Evolutionary conservation across 1,140 invertebrate species (phyloP).

Genomic region (Sogatella furcifera): DNA sequence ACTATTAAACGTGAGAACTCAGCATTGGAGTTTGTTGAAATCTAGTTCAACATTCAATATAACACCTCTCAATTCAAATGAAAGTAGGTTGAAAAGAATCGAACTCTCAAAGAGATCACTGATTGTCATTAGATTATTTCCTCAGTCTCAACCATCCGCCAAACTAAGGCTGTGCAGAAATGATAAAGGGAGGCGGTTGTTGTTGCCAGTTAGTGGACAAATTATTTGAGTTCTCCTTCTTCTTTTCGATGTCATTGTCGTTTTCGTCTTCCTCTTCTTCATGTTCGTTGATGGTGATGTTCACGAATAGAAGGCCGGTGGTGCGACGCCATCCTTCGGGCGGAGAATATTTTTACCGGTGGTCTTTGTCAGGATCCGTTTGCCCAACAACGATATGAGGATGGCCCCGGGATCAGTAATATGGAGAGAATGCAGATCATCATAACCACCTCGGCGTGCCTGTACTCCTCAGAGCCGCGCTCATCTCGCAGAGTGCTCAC

Average conservation of each 20-base stretch:
- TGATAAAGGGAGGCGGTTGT: slow-evolving; percentile 12
- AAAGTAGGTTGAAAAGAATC: no score
- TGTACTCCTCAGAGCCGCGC: slow-evolving; percentile 30
- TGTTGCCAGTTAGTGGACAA: neutral
- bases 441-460: slow-evolving; percentile 48
- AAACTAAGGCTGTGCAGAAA: slow-evolving; percentile 7
- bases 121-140: no score
- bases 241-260: slow-evolving; percentile 33
- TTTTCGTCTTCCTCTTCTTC: slow-evolving; percentile 44
- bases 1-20: no score
- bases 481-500: slow-evolving; percentile 48
- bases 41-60: no score
- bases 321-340: slow-evolving; percentile 54
- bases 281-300: slow-evolving; percentile 71
- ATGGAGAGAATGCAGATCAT: slow-evolving; percentile 80
- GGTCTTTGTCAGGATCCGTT: slow-evolving; percentile 56
- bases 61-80: no score
- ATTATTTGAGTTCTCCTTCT: neutral
- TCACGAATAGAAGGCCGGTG: slow-evolving; percentile 66
- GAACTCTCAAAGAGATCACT: no score
- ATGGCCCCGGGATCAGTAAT: slow-evolving; percentile 75
- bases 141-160: no score
- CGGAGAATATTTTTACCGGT: slow-evolving; percentile 23
- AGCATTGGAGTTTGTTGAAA: no score
- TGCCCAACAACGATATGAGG: slow-evolving; percentile 69